Evolutionary conservation across 1,140 invertebrate species (phyloP).

Genomic region (Drosophila truncata): DNA sequence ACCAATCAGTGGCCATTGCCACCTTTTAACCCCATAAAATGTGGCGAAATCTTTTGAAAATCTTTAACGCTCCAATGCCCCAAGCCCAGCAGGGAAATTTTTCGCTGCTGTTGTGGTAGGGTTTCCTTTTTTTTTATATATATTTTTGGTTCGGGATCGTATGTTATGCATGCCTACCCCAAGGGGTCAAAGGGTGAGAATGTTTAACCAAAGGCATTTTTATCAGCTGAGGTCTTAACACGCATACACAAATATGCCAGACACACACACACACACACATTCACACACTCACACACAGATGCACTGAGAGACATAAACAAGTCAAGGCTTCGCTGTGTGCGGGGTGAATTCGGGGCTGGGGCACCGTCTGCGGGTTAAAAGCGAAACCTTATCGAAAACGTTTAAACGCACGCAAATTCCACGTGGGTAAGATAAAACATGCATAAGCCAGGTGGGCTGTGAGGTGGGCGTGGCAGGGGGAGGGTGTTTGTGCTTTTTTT

Average conservation of each 20-base stretch:
- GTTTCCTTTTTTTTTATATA: neutral
- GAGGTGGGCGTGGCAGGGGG: conserved; percentile 32
- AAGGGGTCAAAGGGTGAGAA: conserved; percentile 66
- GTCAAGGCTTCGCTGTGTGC: conserved; percentile 18
- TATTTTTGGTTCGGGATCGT: conserved; percentile 16
- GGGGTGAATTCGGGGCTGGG: conserved; percentile 19
- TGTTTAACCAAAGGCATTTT: conserved; percentile 77
- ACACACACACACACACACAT: conserved; percentile 30
- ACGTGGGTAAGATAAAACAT: conserved; percentile 82
- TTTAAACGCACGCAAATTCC: conserved; percentile 83
- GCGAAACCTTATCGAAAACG: conserved; percentile 82
- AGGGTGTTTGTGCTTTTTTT: conserved; percentile 23
- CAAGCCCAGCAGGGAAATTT: conserved; percentile 27
- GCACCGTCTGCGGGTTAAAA: conserved; percentile 75
- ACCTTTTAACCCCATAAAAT: conserved; percentile 40
- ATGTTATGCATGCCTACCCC: conserved; percentile 39
- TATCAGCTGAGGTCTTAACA: conserved; percentile 81
- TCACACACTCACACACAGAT: conserved; percentile 26
- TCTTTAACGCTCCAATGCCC: conserved; percentile 35
- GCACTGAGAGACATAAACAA: conserved; percentile 52
- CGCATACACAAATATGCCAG: conserved; percentile 77
- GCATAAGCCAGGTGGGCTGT: conserved; percentile 64
- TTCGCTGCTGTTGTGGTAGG: conserved; percentile 12
- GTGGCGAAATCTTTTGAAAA: conserved; percentile 41
- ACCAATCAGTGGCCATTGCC: conserved; percentile 28